Evolutionary conservation across 2,888 invertebrate species (phyloP).

Genomic region (Bombylius major): DNA sequence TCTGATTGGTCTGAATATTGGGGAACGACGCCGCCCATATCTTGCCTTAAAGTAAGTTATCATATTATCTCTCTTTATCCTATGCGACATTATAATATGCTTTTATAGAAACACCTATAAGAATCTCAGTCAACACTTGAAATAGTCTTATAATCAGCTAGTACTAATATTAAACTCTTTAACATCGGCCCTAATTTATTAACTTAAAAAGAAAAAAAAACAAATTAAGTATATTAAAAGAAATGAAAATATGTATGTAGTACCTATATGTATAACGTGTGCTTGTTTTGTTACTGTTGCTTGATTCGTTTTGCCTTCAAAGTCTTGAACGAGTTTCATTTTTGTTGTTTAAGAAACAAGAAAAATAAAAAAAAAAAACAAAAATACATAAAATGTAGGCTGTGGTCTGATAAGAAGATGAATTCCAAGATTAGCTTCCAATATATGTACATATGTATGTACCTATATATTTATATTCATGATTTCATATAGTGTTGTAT

Average conservation of each 20-base stretch:
- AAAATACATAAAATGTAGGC: conserved; percentile 6
- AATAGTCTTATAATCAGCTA: neutral
- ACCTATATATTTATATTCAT: too few relatives aligned
- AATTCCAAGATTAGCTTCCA: neutral
- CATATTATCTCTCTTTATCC: conserved; percentile 13
- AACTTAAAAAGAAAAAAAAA: too few relatives aligned
- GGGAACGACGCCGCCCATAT: conserved; percentile 35
- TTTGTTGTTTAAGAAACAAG: neutral
- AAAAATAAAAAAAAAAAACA: neutral
- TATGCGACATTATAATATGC: conserved; percentile 9
- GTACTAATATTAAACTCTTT: too few relatives aligned
- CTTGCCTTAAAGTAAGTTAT: conserved; percentile 25
- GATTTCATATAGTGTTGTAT: too few relatives aligned
- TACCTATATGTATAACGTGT: too few relatives aligned
- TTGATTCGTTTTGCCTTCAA: conserved; percentile 1
- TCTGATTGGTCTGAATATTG: conserved; percentile 31
- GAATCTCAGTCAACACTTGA: conserved; percentile 4
- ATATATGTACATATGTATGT: too few relatives aligned
- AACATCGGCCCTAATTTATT: too few relatives aligned
- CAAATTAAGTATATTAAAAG: too few relatives aligned
- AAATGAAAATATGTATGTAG: too few relatives aligned
- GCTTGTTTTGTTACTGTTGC: too few relatives aligned
- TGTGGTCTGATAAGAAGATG: conserved; percentile 4
- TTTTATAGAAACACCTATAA: conserved; percentile 7
- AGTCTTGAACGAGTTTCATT: neutral